Evolutionary conservation across 1,140 invertebrate genomes (phyloP), one percentile per base, ranked within the genome.

Genomic region (Cydia splendana): DNA sequence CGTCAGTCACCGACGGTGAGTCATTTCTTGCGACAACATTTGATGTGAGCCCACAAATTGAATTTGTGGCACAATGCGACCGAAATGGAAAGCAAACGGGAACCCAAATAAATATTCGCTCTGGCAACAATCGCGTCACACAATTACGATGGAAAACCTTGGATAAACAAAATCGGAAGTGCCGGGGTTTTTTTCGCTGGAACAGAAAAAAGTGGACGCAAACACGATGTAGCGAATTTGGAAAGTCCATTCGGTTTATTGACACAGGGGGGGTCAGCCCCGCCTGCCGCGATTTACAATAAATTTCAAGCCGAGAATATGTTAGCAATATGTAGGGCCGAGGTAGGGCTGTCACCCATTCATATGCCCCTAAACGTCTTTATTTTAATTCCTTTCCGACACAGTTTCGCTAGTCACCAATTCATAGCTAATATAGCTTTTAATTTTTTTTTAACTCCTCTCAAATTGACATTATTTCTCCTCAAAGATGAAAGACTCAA

Each of bases 141-240:
- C 90, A 90, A 90, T 90, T 91, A 91, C 90, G 88, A 91, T 91
- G 88, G 88, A 92, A 92, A 92, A 91, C 89, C 85, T 89, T 90
- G 90, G 88, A 88, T 92, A 92, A 92, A 92, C 88, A 92, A 91
- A 92, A 90, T 90, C 85, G 86, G 88, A 90, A 88, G 86, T 82
- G 84, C 75, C 69, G 65, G 82, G 75, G 76, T 78, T 77, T 84
- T 86, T 85, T 87, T 84, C 76, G 76, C 80, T 79, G 80, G 80
- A 82, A 84, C 84, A 81, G 79, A 82, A 90, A 91, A 91, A 88
- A 84, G 79, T 87, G 88, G 78, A 85, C 84, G 87, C 89, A 84
- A 90, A 92, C 85, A 85, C 90, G 91, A 90, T 88, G 90, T 88
- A 90, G 89, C 89, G 88, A 90, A 90, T 90, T 91, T 88, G 83